Percentiles rank a stretch among this genome's conserved stretches.
phyloP scores from a whole-genome alignment of 2,888 invertebrate species.

The Agriopis leucophaearia region DNA sequence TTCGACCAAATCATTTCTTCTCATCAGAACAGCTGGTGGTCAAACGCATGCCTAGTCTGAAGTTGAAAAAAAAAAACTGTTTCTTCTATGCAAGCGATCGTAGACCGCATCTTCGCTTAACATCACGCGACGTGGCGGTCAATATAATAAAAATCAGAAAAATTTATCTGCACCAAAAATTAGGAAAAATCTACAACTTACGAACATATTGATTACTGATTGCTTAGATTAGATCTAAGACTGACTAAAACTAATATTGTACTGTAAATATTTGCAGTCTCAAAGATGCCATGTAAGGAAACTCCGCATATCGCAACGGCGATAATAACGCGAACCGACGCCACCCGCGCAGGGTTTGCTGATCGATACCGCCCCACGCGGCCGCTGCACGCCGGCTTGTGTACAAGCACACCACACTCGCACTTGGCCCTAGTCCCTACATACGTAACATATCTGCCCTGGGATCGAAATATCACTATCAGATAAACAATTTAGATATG shows the following conservation, averaged over 20 bases:
- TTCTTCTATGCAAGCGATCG: too few species aligned
- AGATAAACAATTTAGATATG: not conserved
- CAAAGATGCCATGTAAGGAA: slow-evolving; percentile 1
- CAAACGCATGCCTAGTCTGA: too few species aligned
- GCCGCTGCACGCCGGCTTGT: slow-evolving; percentile 64
- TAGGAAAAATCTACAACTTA: not conserved
- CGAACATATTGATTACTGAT: not conserved
- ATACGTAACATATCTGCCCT: slow-evolving; percentile 35
- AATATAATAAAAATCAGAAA: too few species aligned
- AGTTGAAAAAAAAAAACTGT: not conserved
- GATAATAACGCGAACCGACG: slow-evolving; percentile 28
- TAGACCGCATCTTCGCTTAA: too few species aligned
- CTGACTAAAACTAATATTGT: not conserved
- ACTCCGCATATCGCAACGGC: slow-evolving; percentile 39
- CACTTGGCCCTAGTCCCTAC: slow-evolving; percentile 41
- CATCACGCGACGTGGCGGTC: too few species aligned
- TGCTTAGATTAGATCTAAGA: not conserved
- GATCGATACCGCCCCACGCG: slow-evolving; percentile 62
- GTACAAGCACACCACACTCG: slow-evolving; percentile 50
- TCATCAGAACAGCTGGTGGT: too few species aligned
- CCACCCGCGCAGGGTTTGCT: slow-evolving; percentile 52
- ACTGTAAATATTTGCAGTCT: not conserved
- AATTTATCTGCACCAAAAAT: not conserved
- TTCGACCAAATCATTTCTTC: too few species aligned
- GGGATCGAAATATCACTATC: not conserved